Base-by-base conservation (phyloP, 2,888 invertebrate genomes). In the Tipula vernalis region DNA sequence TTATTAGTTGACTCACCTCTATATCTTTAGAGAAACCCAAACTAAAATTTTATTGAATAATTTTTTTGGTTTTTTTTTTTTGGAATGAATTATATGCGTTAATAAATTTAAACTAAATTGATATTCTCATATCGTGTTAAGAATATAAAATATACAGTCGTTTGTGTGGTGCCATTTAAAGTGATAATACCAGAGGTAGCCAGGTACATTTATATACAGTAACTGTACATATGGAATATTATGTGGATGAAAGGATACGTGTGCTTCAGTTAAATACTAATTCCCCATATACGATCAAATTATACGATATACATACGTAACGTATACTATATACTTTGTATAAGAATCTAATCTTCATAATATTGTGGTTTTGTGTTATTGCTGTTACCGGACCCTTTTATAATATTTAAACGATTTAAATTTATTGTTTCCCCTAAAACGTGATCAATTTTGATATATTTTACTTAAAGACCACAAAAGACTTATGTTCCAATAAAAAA, bases 381-480 rank as follows among this genome's bases (percentile, higher is more conserved):
- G 71, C 71, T 18, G 28, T 71, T 71, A 71, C 71, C 71, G 28
- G 71, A 71, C 71, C 71, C 71, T 71, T 71, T 71, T 71, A 71
- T 71, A 71, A 71, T 71, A 71, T 71, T 71, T 71, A 71, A 71
- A 71, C 71, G 71, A 71, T 71, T 71, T 71, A 71, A 71, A 71
- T 71, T 71, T 71, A 71, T 71, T 71, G 71, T 71, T 71, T 71
- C 71, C 71, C 71, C 71, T 28, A 71, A 71, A 71, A 71, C 71
- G 71, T 71, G 71, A 71, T 71, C 71, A 71, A 71, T 71, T 71
- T 71, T 71, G 71, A 71, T 71, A 71, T 71, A 71, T 71, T 71
- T 71, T 71, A 71, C 71, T 71, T 71, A 71, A 71, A 71, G 71
- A 71, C 71, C 71, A 71, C 71, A 71, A 71, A 28, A 71, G 71